A percentile compares a stretch with the other conserved stretches of the same genome.
Conservation (phyloP, 1,140 invertebrate genomes). For the Epicauta chinensis region DNA sequence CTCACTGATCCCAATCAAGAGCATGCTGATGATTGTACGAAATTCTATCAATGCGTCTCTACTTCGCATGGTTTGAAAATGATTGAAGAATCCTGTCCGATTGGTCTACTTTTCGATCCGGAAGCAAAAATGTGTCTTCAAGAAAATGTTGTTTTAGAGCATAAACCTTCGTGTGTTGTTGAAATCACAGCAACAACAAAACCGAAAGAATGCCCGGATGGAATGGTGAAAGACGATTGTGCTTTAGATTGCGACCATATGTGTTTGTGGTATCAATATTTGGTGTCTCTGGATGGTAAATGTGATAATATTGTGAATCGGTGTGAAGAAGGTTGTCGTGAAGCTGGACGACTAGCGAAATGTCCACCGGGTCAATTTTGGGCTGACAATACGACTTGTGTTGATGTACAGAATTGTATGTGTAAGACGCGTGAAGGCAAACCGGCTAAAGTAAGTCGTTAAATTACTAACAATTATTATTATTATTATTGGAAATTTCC, state of each 20-base stretch:
- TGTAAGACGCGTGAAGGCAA: slow-evolving; percentile 56
- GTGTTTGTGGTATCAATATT: slow-evolving; percentile 47
- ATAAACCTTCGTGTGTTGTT: too few relatives aligned
- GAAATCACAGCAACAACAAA: too few relatives aligned
- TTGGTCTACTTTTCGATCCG: too few relatives aligned
- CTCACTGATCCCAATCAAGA: too few relatives aligned
- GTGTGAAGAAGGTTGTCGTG: slow-evolving; percentile 36
- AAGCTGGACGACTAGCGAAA: slow-evolving; percentile 13
- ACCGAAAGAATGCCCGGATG: slow-evolving; percentile 38
- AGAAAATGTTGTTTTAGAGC: too few relatives aligned
- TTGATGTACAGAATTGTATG: slow-evolving; percentile 60
- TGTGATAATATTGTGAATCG: too few relatives aligned
- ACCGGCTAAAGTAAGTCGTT: slow-evolving; percentile 51
- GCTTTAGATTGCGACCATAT: slow-evolving; percentile 50
- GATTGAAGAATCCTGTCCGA: too few relatives aligned
- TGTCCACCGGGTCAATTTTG: slow-evolving; percentile 48
- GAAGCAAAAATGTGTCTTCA: too few relatives aligned
- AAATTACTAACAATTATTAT: slow-evolving; percentile 15
- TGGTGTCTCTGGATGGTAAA: slow-evolving; percentile 28
- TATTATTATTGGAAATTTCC: slow-evolving; percentile 18
- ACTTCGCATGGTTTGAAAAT: too few relatives aligned
- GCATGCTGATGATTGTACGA: too few relatives aligned
- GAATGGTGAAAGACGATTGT: slow-evolving; percentile 46
- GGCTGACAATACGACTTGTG: slow-evolving; percentile 63
- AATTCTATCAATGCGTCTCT: too few relatives aligned